Percentiles rank a stretch among this genome's conserved stretches.
Conservation (phyloP, 2,888 invertebrate genomes). For the Azorinus chamasolen region DNA sequence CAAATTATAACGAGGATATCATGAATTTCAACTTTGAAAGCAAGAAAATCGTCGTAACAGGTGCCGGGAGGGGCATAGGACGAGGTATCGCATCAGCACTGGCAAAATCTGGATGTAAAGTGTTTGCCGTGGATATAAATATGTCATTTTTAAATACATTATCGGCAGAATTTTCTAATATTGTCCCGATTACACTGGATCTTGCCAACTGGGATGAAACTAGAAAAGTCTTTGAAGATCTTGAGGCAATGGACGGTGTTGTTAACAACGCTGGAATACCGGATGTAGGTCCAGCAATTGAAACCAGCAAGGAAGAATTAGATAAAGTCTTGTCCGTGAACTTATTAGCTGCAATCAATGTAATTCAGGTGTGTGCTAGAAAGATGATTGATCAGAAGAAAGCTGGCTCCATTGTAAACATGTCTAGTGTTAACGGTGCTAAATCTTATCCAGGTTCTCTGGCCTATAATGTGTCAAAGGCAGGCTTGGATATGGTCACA, state of each 20-base stretch:
- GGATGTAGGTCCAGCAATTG: no score
- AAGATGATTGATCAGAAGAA: no score
- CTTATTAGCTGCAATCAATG: no score
- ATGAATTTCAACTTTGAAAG: conserved; percentile 7
- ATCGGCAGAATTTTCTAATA: conserved; percentile 80
- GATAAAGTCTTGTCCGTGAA: no score
- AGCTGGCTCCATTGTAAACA: no score
- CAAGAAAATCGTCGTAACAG: conserved; percentile 89
- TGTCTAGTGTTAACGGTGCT: no score
- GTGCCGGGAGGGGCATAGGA: conserved; percentile 95
- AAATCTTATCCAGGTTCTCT: no score
- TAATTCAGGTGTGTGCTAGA: no score
- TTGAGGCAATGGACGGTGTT: conserved; percentile 91
- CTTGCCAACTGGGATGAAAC: conserved; percentile 92
- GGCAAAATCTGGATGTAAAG: conserved; percentile 90
- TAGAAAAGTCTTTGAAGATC: conserved; percentile 88
- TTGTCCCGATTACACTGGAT: conserved; percentile 89
- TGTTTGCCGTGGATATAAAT: conserved; percentile 92
- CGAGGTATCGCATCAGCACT: conserved; percentile 91
- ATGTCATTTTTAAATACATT: conserved; percentile 90
- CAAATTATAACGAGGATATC: no score
- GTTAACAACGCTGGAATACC: conserved; percentile 93
- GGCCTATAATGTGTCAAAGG: no score
- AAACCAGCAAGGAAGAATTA: no score
- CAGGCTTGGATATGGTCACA: no score